Conservation (phyloP, 2,888 invertebrate species). For the Bugulina stolonifera region DNA sequence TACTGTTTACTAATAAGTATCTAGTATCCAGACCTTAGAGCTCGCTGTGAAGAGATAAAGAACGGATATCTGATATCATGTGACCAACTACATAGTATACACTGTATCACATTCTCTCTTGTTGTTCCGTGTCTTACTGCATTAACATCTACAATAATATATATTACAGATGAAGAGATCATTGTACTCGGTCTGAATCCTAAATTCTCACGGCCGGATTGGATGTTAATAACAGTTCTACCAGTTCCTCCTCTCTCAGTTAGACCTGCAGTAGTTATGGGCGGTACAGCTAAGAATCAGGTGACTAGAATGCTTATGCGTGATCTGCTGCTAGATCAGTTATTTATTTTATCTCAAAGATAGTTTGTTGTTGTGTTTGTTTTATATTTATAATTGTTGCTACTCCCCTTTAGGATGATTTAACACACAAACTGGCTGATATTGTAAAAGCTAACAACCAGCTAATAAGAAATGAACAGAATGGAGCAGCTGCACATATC, state of each 20-base stretch:
- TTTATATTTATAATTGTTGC: too few relatives aligned
- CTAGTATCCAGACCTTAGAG: background rate
- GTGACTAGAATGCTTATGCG: too few relatives aligned
- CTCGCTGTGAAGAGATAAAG: background rate
- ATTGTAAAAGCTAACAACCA: conserved; percentile 98
- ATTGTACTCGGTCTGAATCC: conserved; percentile 92
- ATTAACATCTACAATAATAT: too few relatives aligned
- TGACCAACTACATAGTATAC: too few relatives aligned
- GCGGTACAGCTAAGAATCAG: conserved; percentile 93
- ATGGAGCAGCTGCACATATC: conserved; percentile 95
- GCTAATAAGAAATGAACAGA: conserved; percentile 84
- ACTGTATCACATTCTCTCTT: too few relatives aligned
- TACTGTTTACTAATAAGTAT: background rate
- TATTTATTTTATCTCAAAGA: too few relatives aligned
- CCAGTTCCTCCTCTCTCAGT: conserved; percentile 95
- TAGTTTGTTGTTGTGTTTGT: too few relatives aligned
- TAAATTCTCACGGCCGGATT: conserved; percentile 87
- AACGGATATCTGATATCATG: conserved; percentile 24
- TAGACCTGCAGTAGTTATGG: conserved; percentile 96
- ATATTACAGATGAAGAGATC: conserved; percentile 77
- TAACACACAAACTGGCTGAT: conserved; percentile 96
- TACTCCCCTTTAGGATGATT: conserved; percentile 69
- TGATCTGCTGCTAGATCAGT: too few relatives aligned
- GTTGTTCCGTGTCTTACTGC: too few relatives aligned
- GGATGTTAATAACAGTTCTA: conserved; percentile 96